Evolutionary conservation across 35 echinoderm and acorn worm genomes (phyloP).

Genomic region (Acanthaster planci): DNA sequence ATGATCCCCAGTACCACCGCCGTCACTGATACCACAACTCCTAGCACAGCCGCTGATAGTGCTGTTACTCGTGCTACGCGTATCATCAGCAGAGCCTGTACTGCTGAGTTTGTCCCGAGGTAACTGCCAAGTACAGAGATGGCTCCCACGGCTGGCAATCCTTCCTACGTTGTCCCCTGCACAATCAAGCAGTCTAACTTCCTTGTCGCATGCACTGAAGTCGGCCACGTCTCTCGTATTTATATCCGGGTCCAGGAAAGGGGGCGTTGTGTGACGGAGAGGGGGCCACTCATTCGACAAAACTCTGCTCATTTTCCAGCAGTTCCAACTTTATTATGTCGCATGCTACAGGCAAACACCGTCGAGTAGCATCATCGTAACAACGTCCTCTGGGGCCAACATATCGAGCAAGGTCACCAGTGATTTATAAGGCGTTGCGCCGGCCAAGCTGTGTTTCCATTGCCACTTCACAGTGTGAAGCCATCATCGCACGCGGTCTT

Average conservation of each 20-base stretch:
- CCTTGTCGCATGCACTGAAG: not conserved
- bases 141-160: not conserved
- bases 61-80: not conserved
- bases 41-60: not conserved
- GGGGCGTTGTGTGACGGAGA: conserved; percentile 5
- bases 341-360: not conserved
- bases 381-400: not conserved
- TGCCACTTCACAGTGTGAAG: not conserved
- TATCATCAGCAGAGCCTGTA: not conserved
- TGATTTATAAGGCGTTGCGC: conserved; percentile 13
- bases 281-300: not conserved
- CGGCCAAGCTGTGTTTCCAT: not conserved
- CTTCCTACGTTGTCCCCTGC: not conserved
- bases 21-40: too few species aligned
- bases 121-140: not conserved
- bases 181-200: not conserved
- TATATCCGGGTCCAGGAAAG: not conserved
- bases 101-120: not conserved
- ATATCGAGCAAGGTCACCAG: not conserved
- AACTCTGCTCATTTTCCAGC: not conserved
- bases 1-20: not conserved
- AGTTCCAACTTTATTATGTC: not conserved
- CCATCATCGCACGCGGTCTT: not conserved
- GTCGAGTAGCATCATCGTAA: not conserved
- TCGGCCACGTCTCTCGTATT: not conserved